Percentiles rank a stretch among this genome's conserved stretches.
These are phyloP conservation scores for Hirtodrosophila histrioides DNA, from an alignment of 2,888 invertebrate genomes.

Conservation along the genomic window DNA sequence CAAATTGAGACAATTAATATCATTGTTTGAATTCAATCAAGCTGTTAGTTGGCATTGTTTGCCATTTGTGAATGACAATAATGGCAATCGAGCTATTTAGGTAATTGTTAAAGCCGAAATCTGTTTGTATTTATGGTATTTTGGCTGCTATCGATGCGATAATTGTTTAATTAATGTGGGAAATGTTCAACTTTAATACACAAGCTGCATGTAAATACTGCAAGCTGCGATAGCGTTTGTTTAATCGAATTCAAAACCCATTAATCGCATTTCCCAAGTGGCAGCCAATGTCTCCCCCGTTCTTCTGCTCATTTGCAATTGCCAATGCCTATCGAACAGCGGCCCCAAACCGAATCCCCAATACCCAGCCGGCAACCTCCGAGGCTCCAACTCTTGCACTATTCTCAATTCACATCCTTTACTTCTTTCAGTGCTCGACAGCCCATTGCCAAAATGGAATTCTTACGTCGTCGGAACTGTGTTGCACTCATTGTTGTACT, in stretches of 20 bases:
- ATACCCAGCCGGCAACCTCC: neutral
- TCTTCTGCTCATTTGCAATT: conserved; percentile 52
- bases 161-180: conserved; percentile 3
- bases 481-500: conserved; percentile 26
- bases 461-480: conserved; percentile 19
- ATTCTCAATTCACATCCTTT: conserved; percentile 13
- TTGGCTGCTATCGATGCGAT: neutral
- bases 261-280: conserved; percentile 46
- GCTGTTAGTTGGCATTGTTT: too few species aligned
- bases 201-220: conserved; percentile 13
- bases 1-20: too few species aligned
- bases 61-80: too few species aligned
- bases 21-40: too few species aligned
- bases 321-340: conserved; percentile 35
- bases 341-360: neutral
- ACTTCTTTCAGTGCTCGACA: conserved; percentile 20
- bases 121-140: neutral
- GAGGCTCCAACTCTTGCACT: neutral
- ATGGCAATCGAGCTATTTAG: too few species aligned
- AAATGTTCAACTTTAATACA: neutral
- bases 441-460: conserved; percentile 53
- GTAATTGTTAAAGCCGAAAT: neutral
- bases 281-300: neutral
- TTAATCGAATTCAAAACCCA: conserved; percentile 30
- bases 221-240: conserved; percentile 22